phyloP scores from a whole-genome alignment of 2,797 vertebrate species.

The Lagocephalus sceleratus region DNA sequence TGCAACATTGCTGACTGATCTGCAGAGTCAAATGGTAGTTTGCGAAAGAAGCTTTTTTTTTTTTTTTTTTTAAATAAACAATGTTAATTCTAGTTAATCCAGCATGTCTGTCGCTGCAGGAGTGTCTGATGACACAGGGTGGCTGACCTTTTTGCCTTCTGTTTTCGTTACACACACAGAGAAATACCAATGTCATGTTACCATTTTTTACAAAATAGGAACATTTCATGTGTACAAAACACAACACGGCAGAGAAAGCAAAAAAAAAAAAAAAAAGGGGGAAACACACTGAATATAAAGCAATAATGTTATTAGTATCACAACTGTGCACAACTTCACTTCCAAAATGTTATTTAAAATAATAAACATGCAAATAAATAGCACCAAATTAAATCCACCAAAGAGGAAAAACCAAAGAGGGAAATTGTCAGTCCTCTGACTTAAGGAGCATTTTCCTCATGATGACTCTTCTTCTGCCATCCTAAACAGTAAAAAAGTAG shows the following conservation, averaged over 20 bases:
- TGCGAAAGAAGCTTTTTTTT: no score
- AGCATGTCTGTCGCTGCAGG: not conserved
- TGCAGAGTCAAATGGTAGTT: no score
- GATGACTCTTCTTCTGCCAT: slow-evolving; percentile 14
- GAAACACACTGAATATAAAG: slow-evolving; percentile 5
- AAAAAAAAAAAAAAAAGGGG: not conserved
- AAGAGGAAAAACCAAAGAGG: slow-evolving; percentile 7
- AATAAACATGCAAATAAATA: slow-evolving; percentile 32
- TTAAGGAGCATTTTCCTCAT: slow-evolving; percentile 8
- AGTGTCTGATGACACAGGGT: not conserved
- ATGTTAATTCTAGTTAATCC: not conserved
- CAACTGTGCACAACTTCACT: slow-evolving; percentile 13
- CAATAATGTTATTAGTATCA: slow-evolving; percentile 14
- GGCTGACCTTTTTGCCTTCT: slow-evolving; percentile 1
- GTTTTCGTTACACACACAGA: slow-evolving; percentile 3
- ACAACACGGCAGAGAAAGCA: slow-evolving; percentile 16
- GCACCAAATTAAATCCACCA: slow-evolving; percentile 32
- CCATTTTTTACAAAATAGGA: slow-evolving; percentile 18
- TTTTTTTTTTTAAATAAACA: no score
- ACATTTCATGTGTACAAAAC: slow-evolving; percentile 8
- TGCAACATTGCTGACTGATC: no score
- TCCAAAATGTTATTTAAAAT: slow-evolving; percentile 27
- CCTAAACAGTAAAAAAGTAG: slow-evolving; percentile 33
- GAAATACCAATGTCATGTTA: not conserved
- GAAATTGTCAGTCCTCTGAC: slow-evolving; percentile 4